A percentile compares a stretch with the other conserved stretches of the same genome.
Evolutionary conservation across 2,888 invertebrate species (phyloP).

Genomic region (Cartodere bifasciata): DNA sequence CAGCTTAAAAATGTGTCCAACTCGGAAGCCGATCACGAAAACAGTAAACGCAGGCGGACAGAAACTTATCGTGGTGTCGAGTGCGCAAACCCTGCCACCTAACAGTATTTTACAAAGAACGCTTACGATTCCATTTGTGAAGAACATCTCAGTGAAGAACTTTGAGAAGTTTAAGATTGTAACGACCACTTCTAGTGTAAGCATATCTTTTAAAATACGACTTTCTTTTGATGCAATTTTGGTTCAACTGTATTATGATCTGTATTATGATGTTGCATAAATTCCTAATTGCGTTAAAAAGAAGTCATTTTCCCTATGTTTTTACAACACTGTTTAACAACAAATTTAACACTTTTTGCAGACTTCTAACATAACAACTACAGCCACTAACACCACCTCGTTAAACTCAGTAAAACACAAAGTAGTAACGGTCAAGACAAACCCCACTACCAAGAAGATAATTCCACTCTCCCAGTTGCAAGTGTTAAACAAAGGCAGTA

Average conservation of each 20-base stretch:
- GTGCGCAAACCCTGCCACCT: constrained; percentile 29
- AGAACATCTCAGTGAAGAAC: constrained; percentile 32
- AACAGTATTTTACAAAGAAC: constrained; percentile 32
- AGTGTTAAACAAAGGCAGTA: constrained; percentile 31
- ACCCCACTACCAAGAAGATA: constrained; percentile 27
- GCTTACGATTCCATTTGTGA: constrained; percentile 30
- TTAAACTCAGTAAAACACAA: constrained; percentile 27
- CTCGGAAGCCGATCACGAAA: constrained; percentile 26
- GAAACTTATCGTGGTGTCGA: constrained; percentile 34
- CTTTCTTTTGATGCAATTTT: no score
- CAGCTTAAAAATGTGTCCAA: constrained; percentile 25
- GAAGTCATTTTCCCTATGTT: no score
- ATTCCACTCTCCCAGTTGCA: constrained; percentile 32
- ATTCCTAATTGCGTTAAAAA: no score
- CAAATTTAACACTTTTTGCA: constrained; percentile 11
- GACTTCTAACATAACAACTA: constrained; percentile 15
- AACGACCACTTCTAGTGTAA: constrained; percentile 18
- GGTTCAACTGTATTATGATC: no score
- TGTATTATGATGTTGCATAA: no score
- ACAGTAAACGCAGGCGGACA: constrained; percentile 25
- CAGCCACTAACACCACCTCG: constrained; percentile 18
- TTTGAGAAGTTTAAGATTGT: constrained; percentile 35
- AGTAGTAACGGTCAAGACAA: constrained; percentile 30
- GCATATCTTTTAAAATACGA: no score
- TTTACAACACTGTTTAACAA: no score